These are phyloP conservation scores for sheep (Ovis aries) DNA, from an alignment of 2,113 vertebrate species.

Conservation along the genomic window DNA sequence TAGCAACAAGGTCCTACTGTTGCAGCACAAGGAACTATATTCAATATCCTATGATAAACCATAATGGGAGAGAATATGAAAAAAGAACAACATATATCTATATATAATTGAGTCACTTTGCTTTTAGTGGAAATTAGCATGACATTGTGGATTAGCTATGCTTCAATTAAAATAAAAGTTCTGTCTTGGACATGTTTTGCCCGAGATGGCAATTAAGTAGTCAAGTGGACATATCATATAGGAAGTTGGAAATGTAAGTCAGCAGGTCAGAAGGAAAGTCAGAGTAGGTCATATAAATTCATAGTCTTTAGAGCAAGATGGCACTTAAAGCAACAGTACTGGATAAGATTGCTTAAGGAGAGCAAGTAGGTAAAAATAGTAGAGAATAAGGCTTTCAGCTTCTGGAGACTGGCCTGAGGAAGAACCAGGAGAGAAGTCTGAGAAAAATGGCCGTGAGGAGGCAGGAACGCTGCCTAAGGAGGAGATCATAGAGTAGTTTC, in stretches of 20 bases:
- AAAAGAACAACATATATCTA: not conserved
- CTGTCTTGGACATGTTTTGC: not conserved
- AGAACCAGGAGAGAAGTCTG: not conserved
- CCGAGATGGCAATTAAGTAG: not conserved
- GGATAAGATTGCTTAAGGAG: not conserved
- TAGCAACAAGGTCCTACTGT: no score
- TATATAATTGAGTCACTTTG: not conserved
- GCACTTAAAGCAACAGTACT: not conserved
- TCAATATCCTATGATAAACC: not conserved
- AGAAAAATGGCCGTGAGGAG: not conserved
- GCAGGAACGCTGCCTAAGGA: not conserved
- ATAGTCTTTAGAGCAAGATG: not conserved
- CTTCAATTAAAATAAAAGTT: not conserved
- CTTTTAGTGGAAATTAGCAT: not conserved
- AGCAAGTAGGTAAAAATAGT: not conserved
- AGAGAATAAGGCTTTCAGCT: not conserved
- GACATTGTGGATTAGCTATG: not conserved
- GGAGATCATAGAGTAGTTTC: not conserved
- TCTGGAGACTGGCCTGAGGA: not conserved
- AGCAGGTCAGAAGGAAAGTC: not conserved
- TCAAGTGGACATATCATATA: not conserved
- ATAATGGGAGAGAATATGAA: not conserved
- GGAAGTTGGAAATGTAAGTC: not conserved
- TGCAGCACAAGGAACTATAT: not conserved
- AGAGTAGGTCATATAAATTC: not conserved